phyloP scores from a whole-genome alignment of 2,113 vertebrate species.

The Heterotis niloticus region DNA sequence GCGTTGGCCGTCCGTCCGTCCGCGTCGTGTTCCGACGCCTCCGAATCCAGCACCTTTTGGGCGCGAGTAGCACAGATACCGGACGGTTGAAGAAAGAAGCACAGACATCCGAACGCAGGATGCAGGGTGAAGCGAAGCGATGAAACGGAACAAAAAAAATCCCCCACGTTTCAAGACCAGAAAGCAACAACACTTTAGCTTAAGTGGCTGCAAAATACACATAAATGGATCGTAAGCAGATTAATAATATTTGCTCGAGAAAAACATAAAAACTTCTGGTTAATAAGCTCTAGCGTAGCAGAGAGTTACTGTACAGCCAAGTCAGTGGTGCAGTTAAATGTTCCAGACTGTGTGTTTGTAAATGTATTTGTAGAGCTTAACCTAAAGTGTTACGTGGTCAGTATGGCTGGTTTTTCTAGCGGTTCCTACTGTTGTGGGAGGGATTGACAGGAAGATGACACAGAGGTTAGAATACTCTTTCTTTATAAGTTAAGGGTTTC shows the following conservation, averaged over 20 bases:
- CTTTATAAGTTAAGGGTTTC: slow-evolving; percentile 47
- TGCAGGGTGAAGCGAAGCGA: neutral
- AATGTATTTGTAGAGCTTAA: slow-evolving; percentile 17
- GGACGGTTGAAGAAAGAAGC: slow-evolving; percentile 11
- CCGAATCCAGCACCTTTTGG: neutral
- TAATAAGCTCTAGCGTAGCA: neutral
- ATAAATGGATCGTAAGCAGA: neutral
- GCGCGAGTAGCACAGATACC: slow-evolving; percentile 2
- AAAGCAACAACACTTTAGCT: slow-evolving; percentile 3
- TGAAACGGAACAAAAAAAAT: neutral
- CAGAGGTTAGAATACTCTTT: slow-evolving; percentile 44
- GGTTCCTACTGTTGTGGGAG: slow-evolving; percentile 48
- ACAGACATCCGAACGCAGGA: slow-evolving; percentile 19
- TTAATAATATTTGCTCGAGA: neutral
- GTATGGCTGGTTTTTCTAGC: slow-evolving; percentile 34
- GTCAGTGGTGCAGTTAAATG: neutral
- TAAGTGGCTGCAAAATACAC: slow-evolving; percentile 3
- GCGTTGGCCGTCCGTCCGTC: neutral
- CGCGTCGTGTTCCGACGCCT: neutral
- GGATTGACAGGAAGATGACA: slow-evolving; percentile 34
- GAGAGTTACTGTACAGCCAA: neutral
- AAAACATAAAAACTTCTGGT: neutral
- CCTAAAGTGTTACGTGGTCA: slow-evolving; percentile 32
- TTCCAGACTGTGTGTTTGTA: slow-evolving; percentile 3
- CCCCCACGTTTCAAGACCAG: neutral